These are phyloP conservation scores for Volucella inflata DNA, from an alignment of 2,888 invertebrate genomes.

Conservation along the genomic window DNA sequence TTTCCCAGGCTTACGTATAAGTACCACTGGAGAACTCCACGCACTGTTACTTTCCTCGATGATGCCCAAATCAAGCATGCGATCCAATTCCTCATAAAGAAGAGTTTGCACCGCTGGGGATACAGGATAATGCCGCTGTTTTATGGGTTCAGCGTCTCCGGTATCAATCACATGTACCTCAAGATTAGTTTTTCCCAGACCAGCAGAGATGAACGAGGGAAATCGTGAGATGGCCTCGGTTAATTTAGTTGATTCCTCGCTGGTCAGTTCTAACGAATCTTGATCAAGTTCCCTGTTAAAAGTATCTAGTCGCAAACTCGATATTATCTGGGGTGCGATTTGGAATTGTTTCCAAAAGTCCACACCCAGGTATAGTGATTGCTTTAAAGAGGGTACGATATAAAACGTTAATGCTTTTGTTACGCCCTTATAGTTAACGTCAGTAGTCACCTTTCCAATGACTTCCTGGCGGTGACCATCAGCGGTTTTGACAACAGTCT, in stretches of 20 bases:
- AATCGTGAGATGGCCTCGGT: not conserved
- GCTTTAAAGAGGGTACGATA: not conserved
- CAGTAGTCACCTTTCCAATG: not conserved
- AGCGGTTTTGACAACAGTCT: not conserved
- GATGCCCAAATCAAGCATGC: too few relatives aligned
- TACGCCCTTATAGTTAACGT: too few relatives aligned
- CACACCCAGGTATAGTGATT: constrained; percentile 17
- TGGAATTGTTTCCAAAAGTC: constrained; percentile 25
- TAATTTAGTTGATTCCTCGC: too few relatives aligned
- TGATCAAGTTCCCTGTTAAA: too few relatives aligned
- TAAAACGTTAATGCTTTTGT: constrained; percentile 1
- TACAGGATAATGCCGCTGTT: not conserved
- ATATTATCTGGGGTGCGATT: not conserved
- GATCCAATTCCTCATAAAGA: too few relatives aligned
- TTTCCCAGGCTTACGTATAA: too few relatives aligned
- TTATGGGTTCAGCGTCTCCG: constrained; percentile 28
- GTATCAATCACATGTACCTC: constrained; percentile 40
- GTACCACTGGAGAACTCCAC: too few relatives aligned
- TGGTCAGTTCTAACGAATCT: not conserved
- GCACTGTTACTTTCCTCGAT: too few relatives aligned
- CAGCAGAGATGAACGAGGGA: constrained; percentile 35
- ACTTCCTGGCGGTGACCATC: constrained; percentile 1
- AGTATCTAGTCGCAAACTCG: not conserved
- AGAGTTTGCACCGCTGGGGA: too few relatives aligned
- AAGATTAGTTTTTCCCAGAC: constrained; percentile 28